These are phyloP conservation scores for Perca fluviatilis DNA, from an alignment of 2,113 vertebrate species.

Conservation along the genomic window DNA sequence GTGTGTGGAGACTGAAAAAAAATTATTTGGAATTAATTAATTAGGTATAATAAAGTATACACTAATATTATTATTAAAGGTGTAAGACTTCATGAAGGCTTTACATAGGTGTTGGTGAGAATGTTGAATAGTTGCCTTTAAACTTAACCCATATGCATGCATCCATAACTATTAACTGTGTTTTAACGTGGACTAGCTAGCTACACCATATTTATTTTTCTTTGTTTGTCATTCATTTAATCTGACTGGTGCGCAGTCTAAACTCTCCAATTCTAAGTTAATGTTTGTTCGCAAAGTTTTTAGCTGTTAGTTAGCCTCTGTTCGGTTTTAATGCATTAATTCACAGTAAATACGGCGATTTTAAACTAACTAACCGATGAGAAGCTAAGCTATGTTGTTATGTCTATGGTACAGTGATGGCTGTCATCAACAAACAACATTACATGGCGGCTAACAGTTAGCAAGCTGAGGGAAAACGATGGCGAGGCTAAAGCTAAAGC, in stretches of 20 bases:
- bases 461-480: background rate
- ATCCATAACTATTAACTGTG: background rate
- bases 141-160: background rate
- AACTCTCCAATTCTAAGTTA: background rate
- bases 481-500: conserved; percentile 20
- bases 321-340: background rate
- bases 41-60: too few relatives aligned
- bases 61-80: too few relatives aligned
- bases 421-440: conserved; percentile 23
- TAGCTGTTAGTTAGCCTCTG: background rate
- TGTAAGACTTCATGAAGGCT: background rate
- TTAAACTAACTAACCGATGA: background rate
- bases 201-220: background rate
- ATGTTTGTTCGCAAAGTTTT: conserved; percentile 20
- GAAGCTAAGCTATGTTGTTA: background rate
- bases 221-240: background rate
- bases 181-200: background rate
- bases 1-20: too few relatives aligned
- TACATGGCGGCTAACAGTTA: conserved; percentile 11
- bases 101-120: background rate
- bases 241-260: background rate
- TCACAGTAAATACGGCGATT: background rate
- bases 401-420: background rate
- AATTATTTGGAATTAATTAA: too few relatives aligned
- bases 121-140: background rate